Base-by-base conservation (phyloP, 2,797 vertebrate species). In the Aeoliscus strigatus region DNA sequence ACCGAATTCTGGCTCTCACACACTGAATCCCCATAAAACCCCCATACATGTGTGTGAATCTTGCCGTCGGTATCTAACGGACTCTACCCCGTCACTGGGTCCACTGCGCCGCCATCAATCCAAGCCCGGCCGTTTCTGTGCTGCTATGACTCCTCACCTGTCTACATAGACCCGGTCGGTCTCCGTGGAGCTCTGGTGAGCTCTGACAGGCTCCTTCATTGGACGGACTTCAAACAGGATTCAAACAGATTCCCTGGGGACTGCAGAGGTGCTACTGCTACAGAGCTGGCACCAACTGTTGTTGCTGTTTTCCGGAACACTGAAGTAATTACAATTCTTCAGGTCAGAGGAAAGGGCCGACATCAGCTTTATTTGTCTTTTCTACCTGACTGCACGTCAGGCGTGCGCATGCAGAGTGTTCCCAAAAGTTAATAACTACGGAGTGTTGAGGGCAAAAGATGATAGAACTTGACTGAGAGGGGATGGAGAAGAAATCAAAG, bases 311-410 rank as follows among this genome's bases (percentile, higher is more conserved):
- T 12, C 39, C 28, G 32, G 39, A 35, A 32, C 27, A 37, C 31
- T 9, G 39, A 39, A 35, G 32, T 23, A 25, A 53, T 67, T 21
- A 14, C 32, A 46, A 17, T 48, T 59, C 51, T 62, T 48, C 39
- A 53, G 62, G 46, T 76, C 58, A 63, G 47, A 60, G 40, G 50
- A 60, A 49, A 61, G 26, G 26, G 15, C 60, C 53, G 50, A 64
- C 52, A 74, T 67, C 68, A 65, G 39, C 57, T 71, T 70, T 73
- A 49, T 61, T 71, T 80, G 54, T 57, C 47, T 66, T 47, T 60
- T 70, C 55, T 43, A 69, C 53, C 38, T 46, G 62, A 70, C 49
- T 70, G 55, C 60, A 63, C 46, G 60, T 66, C 54, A 41, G 30
- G 37, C 37, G 39, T 30, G 39, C 49, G 46, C 46, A 28, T 42